A percentile compares a stretch with the other conserved stretches of the same genome.
phyloP scores from a whole-genome alignment of 2,113 vertebrate genomes.

The Sander lucioperca region DNA sequence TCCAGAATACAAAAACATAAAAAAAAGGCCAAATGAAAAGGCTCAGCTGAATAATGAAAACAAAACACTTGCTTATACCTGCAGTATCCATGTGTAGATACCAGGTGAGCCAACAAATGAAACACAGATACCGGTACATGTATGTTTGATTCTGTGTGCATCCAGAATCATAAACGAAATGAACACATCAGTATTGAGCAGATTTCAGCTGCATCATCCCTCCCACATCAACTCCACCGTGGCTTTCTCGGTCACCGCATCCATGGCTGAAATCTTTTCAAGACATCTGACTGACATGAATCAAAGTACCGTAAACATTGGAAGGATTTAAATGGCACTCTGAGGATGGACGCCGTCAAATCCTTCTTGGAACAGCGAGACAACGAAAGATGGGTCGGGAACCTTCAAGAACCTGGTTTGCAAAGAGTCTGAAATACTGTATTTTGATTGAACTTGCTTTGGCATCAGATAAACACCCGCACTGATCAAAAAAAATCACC shows the following conservation, averaged over 20 bases:
- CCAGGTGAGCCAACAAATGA: constrained; percentile 30
- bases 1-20: constrained; percentile 46
- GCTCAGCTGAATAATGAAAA: constrained; percentile 35
- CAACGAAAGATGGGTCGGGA: constrained; percentile 19
- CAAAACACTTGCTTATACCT: constrained; percentile 26
- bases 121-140: constrained; percentile 27
- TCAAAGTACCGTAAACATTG: constrained; percentile 70
- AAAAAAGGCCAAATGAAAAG: constrained; percentile 37
- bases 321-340: constrained; percentile 78
- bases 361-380: constrained; percentile 66
- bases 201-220: constrained; percentile 35
- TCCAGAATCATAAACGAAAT: constrained; percentile 29
- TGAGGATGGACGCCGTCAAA: constrained; percentile 71
- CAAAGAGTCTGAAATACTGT: constrained; percentile 60
- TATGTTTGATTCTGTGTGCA: constrained; percentile 18
- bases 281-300: constrained; percentile 63
- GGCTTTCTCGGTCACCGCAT: constrained; percentile 37
- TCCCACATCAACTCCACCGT: not conserved
- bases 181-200: constrained; percentile 23
- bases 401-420: constrained; percentile 43
- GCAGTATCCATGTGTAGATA: constrained; percentile 31
- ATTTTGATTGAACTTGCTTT: constrained; percentile 42
- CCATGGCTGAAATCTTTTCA: constrained; percentile 51
- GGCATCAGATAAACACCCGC: constrained; percentile 36
- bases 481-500: constrained; percentile 8